Base-by-base conservation (phyloP, 2,797 vertebrate species). In the Coreius guichenoti region DNA sequence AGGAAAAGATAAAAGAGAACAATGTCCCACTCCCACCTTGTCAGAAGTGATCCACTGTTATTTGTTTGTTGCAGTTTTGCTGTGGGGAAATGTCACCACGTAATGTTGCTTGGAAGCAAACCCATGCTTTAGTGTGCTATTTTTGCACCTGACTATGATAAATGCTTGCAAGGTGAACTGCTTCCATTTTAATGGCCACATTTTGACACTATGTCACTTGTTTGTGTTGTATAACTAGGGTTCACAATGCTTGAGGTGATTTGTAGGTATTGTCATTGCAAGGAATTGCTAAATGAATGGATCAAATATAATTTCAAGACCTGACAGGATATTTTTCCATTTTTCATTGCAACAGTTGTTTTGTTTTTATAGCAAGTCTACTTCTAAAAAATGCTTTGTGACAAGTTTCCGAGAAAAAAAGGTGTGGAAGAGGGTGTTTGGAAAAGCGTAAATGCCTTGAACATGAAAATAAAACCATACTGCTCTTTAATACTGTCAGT, bases 71-170 rank as follows among this genome's bases (percentile, higher is more conserved):
- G 45, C 17, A 47, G 43, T 65, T 33, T 47, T 49, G 26, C 81
- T 36, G 54, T 45, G 11, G 21, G 49, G 47, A 68, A 56, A 84
- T 45, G n/a, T 69, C 47, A 54, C 26, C 73, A 6, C 31, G 56
- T 78, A 65, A 47, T 78, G 49, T 56, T 76, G n/a, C 13, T 19
- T 47, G 75, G 36, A 72, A 72, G 75, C 33, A 78, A 78, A 79
- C 36, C 13, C 51, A 6, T 23, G n/a, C 65, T 43, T 65, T 45
- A 70, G 36, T 70, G 43, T 47, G 45, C 49, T 84, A 80, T 79
- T 80, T 85, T 80, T 80, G 54, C 39, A 61, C 49, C 36, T 58
- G 76, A 72, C 83, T 31, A 19, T 69, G 63, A 84, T 84, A 36
- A 49, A 85, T 33, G 39, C 39, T 17, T 36, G 26, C 74, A 39